Conservation (phyloP, 1,140 invertebrate species). For the Sitobion miscanthi region DNA sequence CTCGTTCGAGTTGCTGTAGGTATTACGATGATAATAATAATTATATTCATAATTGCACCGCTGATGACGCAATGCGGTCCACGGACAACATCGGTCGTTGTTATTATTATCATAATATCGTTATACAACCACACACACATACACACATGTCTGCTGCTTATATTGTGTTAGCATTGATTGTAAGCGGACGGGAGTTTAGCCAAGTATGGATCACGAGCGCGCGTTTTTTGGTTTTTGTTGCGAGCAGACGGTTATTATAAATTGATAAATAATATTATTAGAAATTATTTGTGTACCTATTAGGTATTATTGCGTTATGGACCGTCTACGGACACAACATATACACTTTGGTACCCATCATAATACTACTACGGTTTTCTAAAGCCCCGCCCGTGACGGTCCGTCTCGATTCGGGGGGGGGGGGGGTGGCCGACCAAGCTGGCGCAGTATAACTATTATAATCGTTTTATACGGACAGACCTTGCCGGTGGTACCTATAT, state of each 20-base stretch:
- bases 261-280: not conserved
- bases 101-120: not conserved
- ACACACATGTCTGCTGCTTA: not conserved
- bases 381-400: no score
- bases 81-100: not conserved
- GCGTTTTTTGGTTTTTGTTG: not conserved
- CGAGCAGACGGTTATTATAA: not conserved
- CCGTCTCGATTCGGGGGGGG: not conserved
- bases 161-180: not conserved
- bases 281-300: not conserved
- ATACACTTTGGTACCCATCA: not conserved
- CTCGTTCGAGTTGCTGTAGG: not conserved
- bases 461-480: not conserved
- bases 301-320: not conserved
- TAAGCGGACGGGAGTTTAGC: not conserved
- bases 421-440: not conserved
- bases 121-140: not conserved
- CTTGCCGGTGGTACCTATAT: not conserved
- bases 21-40: constrained; percentile 6
- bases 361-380: no score
- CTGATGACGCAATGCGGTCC: not conserved
- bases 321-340: not conserved
- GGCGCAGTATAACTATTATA: not conserved
- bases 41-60: constrained; percentile 2
- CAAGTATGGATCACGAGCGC: not conserved